Evolutionary conservation across 2,888 invertebrate genomes (phyloP).

Genomic region (Acrobeloides nanus): DNA sequence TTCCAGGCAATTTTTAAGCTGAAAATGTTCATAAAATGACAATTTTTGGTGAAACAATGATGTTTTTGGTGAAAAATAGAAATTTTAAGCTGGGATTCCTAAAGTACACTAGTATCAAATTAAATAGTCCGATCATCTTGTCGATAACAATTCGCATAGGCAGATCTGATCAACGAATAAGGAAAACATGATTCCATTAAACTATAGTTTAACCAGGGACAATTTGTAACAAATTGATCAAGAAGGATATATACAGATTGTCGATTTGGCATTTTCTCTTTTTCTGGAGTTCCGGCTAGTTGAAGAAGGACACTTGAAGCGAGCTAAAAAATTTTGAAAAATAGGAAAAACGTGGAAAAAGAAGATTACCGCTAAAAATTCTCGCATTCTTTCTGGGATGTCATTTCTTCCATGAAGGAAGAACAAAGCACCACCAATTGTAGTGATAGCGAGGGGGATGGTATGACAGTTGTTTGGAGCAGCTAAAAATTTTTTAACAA

Average conservation of each 20-base stretch:
- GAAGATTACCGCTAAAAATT: slow-evolving; percentile 66
- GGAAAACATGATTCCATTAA: slow-evolving; percentile 97
- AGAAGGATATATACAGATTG: slow-evolving; percentile 92
- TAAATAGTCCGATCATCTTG: no score
- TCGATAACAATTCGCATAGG: slow-evolving; percentile 67
- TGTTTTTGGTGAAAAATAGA: no score
- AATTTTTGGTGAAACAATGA: no score
- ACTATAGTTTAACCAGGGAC: slow-evolving; percentile 96
- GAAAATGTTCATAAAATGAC: no score
- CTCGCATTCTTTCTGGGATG: slow-evolving; percentile 93
- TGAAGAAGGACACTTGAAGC: slow-evolving; percentile 89
- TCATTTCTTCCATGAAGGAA: slow-evolving; percentile 91
- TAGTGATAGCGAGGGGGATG: slow-evolving; percentile 88
- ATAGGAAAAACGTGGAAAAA: background rate
- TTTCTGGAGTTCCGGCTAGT: slow-evolving; percentile 62
- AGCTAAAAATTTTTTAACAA: slow-evolving; percentile 62
- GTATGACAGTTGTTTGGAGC: slow-evolving; percentile 99
- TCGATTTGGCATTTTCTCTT: slow-evolving; percentile 79
- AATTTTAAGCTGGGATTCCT: no score
- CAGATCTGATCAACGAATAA: slow-evolving; percentile 90
- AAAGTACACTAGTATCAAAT: no score
- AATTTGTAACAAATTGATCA: slow-evolving; percentile 91
- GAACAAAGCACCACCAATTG: slow-evolving; percentile 90
- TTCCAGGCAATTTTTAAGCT: no score
- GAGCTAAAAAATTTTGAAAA: slow-evolving; percentile 59